Conservation (phyloP, 1,140 invertebrate species). For the Papilio aristodemus region DNA sequence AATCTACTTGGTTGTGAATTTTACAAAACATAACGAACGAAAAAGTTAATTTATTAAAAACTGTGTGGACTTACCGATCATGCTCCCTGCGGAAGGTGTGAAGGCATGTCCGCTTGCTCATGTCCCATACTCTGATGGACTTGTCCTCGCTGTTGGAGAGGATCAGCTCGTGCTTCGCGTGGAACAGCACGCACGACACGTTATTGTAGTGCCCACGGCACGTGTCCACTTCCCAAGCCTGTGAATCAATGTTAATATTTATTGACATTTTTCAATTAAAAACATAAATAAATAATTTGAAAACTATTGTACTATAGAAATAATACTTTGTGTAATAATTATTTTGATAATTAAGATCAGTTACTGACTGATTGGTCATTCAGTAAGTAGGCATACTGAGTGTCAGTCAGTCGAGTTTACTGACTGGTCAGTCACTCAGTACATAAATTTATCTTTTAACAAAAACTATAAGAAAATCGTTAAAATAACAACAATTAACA, state of each 20-base stretch:
- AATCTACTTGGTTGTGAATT: no score
- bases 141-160: constrained; percentile 99
- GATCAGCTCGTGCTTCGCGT: constrained; percentile 98
- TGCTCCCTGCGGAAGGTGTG: constrained; percentile 97
- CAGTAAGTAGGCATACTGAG: no score
- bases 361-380: no score
- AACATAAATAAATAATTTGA: no score
- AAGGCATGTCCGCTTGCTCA: constrained; percentile 97
- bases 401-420: background rate
- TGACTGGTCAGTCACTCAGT: background rate
- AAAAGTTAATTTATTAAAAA: background rate
- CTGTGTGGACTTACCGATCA: constrained; percentile 83
- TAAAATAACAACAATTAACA: no score
- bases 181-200: constrained; percentile 98
- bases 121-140: constrained; percentile 99
- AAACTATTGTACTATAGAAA: no score
- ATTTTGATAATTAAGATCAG: no score
- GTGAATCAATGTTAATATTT: constrained; percentile 3
- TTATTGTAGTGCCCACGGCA: constrained; percentile 99
- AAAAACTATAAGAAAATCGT: constrained; percentile 19
- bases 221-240: constrained; percentile 99
- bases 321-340: no score
- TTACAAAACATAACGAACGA: no score
- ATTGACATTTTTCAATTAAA: no score
- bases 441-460: constrained; percentile 21